A percentile compares a stretch with the other conserved stretches of the same genome.
These are phyloP conservation scores for Antechinus stuartii DNA, from an alignment of 2,113 vertebrate species.

Conservation along the genomic window DNA sequence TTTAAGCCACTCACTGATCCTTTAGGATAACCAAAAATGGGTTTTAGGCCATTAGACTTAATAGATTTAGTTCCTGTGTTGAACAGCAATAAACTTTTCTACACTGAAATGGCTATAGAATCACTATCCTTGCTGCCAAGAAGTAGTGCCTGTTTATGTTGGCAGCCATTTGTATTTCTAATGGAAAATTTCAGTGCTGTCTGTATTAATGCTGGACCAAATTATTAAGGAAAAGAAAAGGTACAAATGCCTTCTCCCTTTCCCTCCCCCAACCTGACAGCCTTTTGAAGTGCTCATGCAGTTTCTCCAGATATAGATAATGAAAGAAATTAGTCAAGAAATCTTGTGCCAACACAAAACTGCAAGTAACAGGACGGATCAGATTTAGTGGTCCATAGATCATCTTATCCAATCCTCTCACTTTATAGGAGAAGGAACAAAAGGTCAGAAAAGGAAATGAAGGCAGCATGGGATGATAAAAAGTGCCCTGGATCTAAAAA, in stretches of 20 bases:
- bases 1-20: conserved; percentile 35
- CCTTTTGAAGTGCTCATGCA: conserved; percentile 53
- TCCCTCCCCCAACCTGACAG: neutral
- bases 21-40: neutral
- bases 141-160: conserved; percentile 75
- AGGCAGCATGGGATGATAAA: neutral
- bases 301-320: conserved; percentile 42
- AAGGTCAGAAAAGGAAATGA: neutral
- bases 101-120: conserved; percentile 26
- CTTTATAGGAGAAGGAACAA: neutral
- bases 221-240: conserved; percentile 76
- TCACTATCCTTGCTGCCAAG: conserved; percentile 66
- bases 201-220: conserved; percentile 63
- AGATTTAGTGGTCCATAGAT: neutral
- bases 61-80: neutral
- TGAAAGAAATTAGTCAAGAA: conserved; percentile 63
- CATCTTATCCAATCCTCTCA: neutral
- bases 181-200: conserved; percentile 82
- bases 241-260: conserved; percentile 48
- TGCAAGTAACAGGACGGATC: neutral
- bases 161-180: conserved; percentile 77
- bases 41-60: neutral
- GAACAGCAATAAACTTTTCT: conserved; percentile 44
- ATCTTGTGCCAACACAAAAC: conserved; percentile 39
- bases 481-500: neutral